These are phyloP conservation scores for Casuarius casuarius DNA, from an alignment of 2,113 vertebrate species.

Conservation along the genomic window DNA sequence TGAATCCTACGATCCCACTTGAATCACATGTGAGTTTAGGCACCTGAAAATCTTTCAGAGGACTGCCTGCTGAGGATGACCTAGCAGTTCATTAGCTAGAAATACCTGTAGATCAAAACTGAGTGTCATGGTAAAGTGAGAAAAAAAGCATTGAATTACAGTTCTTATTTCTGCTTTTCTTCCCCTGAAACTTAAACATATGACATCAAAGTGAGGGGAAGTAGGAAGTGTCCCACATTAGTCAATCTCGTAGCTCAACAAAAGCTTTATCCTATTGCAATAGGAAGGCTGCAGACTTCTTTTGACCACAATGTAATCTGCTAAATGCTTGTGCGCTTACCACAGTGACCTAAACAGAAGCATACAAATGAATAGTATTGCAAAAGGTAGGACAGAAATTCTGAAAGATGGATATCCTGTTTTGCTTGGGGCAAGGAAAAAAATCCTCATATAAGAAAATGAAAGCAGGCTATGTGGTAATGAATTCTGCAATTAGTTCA, in stretches of 20 bases:
- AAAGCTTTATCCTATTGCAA: slow-evolving; percentile 35
- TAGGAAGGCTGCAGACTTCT: background rate
- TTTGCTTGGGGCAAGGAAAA: slow-evolving; percentile 34
- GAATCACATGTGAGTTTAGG: background rate
- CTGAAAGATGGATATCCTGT: slow-evolving; percentile 70
- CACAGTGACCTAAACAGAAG: slow-evolving; percentile 63
- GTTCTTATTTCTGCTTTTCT: background rate
- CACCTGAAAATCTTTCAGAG: background rate
- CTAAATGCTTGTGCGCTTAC: slow-evolving; percentile 14
- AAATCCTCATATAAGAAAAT: slow-evolving; percentile 36
- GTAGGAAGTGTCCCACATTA: slow-evolving; percentile 39
- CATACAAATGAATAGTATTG: slow-evolving; percentile 49
- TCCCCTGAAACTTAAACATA: background rate
- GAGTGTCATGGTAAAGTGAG: background rate
- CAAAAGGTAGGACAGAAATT: slow-evolving; percentile 70
- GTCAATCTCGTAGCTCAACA: slow-evolving; percentile 37
- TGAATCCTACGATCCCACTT: background rate
- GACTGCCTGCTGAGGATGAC: background rate
- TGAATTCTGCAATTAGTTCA: background rate
- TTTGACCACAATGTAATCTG: background rate
- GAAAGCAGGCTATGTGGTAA: slow-evolving; percentile 34
- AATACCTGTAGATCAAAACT: background rate
- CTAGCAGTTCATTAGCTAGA: background rate
- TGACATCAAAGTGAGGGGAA: slow-evolving; percentile 59
- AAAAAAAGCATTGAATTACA: background rate